A percentile compares a stretch with the other conserved stretches of the same genome.
Evolutionary conservation across 1,140 invertebrate genomes (phyloP).

Genomic region (Chironomus tepperi): DNA sequence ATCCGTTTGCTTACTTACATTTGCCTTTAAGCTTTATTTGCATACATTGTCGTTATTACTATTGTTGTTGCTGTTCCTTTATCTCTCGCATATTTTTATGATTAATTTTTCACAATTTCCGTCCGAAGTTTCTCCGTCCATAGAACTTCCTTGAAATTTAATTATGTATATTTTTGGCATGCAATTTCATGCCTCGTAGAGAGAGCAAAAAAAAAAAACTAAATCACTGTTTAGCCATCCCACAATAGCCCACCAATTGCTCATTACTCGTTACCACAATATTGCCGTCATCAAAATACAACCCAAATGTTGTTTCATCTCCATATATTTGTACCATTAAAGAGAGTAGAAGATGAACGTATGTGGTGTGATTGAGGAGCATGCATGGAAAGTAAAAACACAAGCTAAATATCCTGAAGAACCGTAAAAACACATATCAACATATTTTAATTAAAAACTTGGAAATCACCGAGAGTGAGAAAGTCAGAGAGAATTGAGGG

Average conservation of each 20-base stretch:
- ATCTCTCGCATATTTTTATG: not conserved
- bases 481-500: not conserved
- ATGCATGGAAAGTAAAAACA: constrained; percentile 5
- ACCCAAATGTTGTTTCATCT: too few relatives aligned
- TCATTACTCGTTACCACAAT: constrained; percentile 12
- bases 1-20: too few relatives aligned
- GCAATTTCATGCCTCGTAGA: not conserved
- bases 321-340: too few relatives aligned
- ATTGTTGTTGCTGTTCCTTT: too few relatives aligned
- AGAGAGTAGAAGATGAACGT: not conserved
- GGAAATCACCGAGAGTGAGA: constrained; percentile 7
- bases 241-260: constrained; percentile 1
- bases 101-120: constrained; percentile 5
- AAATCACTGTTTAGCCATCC: not conserved
- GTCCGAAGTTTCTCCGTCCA: not conserved
- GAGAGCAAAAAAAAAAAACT: not conserved
- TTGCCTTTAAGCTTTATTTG: too few relatives aligned
- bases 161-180: not conserved
- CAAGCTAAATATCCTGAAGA: constrained; percentile 22
- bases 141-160: not conserved
- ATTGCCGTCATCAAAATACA: constrained; percentile 10
- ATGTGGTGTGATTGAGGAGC: not conserved
- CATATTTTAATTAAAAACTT: constrained; percentile 24
- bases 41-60: too few relatives aligned
- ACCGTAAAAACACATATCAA: constrained; percentile 23